Base-by-base conservation (phyloP, 1,140 invertebrate species). In the Muscidifurax raptorellus region DNA sequence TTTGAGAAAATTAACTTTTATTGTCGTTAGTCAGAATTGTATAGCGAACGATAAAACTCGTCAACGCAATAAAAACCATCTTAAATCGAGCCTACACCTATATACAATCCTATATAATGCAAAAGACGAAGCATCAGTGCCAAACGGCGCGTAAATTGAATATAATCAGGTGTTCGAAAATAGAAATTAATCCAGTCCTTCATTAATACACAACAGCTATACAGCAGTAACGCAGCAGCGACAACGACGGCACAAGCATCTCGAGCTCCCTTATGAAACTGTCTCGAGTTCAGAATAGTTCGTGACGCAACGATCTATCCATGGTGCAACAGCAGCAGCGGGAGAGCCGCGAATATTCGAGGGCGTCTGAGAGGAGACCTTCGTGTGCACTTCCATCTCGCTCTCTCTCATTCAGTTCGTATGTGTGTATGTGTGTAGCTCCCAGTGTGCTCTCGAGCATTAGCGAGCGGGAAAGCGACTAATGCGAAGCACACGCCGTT, bases 271-370 rank as follows among this genome's bases (percentile, higher is more conserved):
- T 64, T 52, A 47, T 59, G 52, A 77, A 76, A 69, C 72, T 67
- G 59, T 77, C 78, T 85, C 64, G 64, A 80, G 59, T 81, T 81
- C 32, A 79, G 30, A 85, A 85, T 81, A 85, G 71, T 85, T 85
- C 7, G 78, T 25, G 78, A 74, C 36, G 83, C 52, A 72, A 76
- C 47, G 77, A 80, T 78, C 64, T 25, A 69, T 77, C 75, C 44
- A n/a, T 0, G 18, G 2, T 12, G 30, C 32, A 32, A 6, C 32
- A 32, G 9, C 36, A 9, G 36, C 36, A 40, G 36, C 36, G 36
- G 52, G 15, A 52, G 47, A 52, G 15, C 47, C 25, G 28, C 30
- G 47, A 44, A 44, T 40, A 80, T 79, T 74, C 66, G 47, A 74
- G 83, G 30, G 32, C 30, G 67, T 76, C 67, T 67, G 76, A 76